Evolutionary conservation across 2,888 invertebrate genomes (phyloP), one percentile per base, ranked within the genome.

Genomic region (Hyposoter dolosus): DNA sequence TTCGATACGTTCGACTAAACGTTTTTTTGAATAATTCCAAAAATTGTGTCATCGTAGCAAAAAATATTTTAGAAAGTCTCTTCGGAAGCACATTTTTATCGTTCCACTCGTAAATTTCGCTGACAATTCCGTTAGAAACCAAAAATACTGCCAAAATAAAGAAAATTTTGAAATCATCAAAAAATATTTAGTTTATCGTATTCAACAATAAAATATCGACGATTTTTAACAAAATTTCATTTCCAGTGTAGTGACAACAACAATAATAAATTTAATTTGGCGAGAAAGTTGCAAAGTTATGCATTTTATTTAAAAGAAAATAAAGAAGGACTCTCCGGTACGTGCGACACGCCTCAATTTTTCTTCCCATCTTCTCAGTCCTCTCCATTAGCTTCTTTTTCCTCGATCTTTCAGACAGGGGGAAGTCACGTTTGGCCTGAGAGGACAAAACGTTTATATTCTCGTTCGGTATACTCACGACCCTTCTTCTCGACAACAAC

Each of bases 391-490:
- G n/a, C 15, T 35, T 35, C 40, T 40, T 66, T 40, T 66, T 40
- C 10, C 66, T 35, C 66, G 66, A 40, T 66, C 66, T 40, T n/a
- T 40, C n/a, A 66, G 66, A 40, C 66, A 66, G 40, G 47, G 40
- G 47, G 50, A 47, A 84, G 69, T 77, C 81, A 78, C 81, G 77
- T 77, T 66, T 71, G 66, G 66, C 68, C 68, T 66, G 66, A 77
- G 76, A 72, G 47, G 45, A 68, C 43, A 45, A 84, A 84, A 80
- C 65, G 80, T 84, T 80, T 80, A 84, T 84, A 75, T 69, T 50
- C 71, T 76, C 63, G 71, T 84, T 84, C 63, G 69, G 71, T 45
- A 50, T 69, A 15, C 63, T 19, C 71, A 10, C 32, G 50, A 63
- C 74, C 35, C 19, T 35, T 66, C 19, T 45, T 60, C 60, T 60